A percentile compares a stretch with the other conserved stretches of the same genome.
Conservation (phyloP, 1,140 invertebrate genomes). For the Ylistrum balloti region DNA sequence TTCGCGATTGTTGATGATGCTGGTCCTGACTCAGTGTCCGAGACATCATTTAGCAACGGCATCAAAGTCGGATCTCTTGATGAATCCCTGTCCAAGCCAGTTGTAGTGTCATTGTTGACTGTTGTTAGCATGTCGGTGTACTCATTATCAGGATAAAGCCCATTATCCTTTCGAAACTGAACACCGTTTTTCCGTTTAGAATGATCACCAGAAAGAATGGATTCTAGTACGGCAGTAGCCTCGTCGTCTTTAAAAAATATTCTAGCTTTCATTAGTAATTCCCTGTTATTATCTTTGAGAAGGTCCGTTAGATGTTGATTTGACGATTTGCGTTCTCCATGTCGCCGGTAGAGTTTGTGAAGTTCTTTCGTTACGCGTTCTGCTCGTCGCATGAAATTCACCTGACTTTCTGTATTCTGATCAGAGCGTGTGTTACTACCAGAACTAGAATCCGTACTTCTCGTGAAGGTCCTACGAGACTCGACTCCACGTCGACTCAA, state of each 20-base stretch:
- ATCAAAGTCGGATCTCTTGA: neutral
- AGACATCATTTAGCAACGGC: neutral
- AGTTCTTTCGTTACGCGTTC: constrained; percentile 3
- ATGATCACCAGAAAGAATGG: neutral
- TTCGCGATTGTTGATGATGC: constrained; percentile 52
- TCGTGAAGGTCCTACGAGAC: neutral
- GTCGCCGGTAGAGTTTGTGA: constrained; percentile 30
- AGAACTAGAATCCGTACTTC: neutral
- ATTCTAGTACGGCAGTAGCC: neutral
- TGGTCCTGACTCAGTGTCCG: constrained; percentile 24
- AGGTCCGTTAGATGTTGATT: neutral
- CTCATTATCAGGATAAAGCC: neutral
- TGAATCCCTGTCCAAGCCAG: neutral
- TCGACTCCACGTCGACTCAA: neutral
- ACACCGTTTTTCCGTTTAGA: neutral
- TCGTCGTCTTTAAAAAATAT: constrained; percentile 42
- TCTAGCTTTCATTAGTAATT: constrained; percentile 37
- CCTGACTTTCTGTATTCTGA: neutral
- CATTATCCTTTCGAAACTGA: neutral
- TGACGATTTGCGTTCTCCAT: neutral
- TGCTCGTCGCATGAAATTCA: neutral
- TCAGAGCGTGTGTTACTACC: neutral
- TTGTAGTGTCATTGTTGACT: neutral
- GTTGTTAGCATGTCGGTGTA: neutral
- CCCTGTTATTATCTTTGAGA: neutral